Base-by-base conservation (phyloP, 2,113 vertebrate species). In the Nibea coibor region DNA sequence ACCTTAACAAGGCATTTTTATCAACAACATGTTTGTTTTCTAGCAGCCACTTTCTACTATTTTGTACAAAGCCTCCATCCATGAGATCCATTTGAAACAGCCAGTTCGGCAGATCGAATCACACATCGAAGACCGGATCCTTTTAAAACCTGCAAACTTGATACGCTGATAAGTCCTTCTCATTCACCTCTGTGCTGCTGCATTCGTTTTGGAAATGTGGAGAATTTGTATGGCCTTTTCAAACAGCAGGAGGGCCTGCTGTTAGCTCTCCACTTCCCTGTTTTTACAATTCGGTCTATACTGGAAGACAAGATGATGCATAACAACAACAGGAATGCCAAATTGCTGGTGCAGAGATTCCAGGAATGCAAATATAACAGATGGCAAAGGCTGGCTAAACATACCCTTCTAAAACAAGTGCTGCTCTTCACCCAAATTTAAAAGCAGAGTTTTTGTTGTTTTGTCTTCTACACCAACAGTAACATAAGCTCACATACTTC, bases 251-350 rank as follows among this genome's bases (percentile, higher is more conserved):
- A 35, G 28, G 26, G 43, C 24, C 31, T 59, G 66, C 47, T 66
- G 24, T 58, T 50, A 51, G 11, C 75, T 75, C 62, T 31, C 28
- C 43, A 22, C 53, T 47, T 35, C 57, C 19, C 22, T 10, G 5
- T 76, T 88, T 77, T 26, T 63, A 47, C 51, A 53, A 73, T 74
- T 47, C 58, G 47, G 72, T 64, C 56, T 72, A 67, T 28, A 66
- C 59, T 66, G 24, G 57, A 72, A 67, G 74, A 64, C 78, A 73
- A 69, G 66, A 85, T 64, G 84, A 80, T 83, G 79, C 75, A 78
- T 79, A 79, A 81, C 73, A 90, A 88, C 83, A 92, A 85, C 83
- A 87, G 88, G 83, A 88, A 88, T 85, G 80, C 28, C 76, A 86
- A 83, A 87, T 75, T 88, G 72, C 67, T 28, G 19, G n/a, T 28